phyloP scores from a whole-genome alignment of 2,888 invertebrate genomes.

The Orgyia antiqua region DNA sequence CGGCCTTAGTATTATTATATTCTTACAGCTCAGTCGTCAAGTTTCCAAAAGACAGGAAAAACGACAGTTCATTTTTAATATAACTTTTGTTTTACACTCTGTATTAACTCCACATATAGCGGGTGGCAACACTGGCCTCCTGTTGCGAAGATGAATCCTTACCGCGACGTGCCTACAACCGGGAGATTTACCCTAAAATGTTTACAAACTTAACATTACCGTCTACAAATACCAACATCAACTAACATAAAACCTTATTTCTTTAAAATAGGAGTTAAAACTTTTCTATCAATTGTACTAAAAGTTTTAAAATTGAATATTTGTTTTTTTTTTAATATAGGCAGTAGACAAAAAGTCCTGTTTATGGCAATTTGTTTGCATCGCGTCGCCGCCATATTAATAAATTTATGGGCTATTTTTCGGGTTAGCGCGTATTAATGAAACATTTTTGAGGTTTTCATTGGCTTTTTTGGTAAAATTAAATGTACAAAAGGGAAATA shows the following conservation, averaged over 20 bases:
- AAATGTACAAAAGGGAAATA: too few species aligned
- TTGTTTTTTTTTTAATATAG: constrained; percentile 60
- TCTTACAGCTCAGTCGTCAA: too few species aligned
- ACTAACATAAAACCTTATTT: constrained; percentile 19
- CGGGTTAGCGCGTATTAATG: constrained; percentile 35
- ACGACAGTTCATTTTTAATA: too few species aligned
- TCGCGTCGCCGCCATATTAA: constrained; percentile 44
- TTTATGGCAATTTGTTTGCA: constrained; percentile 51
- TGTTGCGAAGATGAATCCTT: constrained; percentile 64
- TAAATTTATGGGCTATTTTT: constrained; percentile 58
- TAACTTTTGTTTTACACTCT: too few species aligned
- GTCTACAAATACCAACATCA: constrained; percentile 1
- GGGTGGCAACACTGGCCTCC: constrained; percentile 52
- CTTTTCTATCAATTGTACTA: background rate
- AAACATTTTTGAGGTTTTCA: constrained; percentile 16
- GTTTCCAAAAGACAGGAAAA: too few species aligned
- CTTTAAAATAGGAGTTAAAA: constrained; percentile 8
- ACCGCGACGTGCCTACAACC: constrained; percentile 44
- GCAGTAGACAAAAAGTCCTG: constrained; percentile 47
- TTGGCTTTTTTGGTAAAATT: too few species aligned
- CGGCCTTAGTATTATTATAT: too few species aligned
- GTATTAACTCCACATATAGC: constrained; percentile 36
- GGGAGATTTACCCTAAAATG: constrained; percentile 37
- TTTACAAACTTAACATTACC: constrained; percentile 16
- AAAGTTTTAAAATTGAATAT: constrained; percentile 27